Base-by-base conservation (phyloP, 2,797 vertebrate genomes). In the Onychomys arenicola region DNA sequence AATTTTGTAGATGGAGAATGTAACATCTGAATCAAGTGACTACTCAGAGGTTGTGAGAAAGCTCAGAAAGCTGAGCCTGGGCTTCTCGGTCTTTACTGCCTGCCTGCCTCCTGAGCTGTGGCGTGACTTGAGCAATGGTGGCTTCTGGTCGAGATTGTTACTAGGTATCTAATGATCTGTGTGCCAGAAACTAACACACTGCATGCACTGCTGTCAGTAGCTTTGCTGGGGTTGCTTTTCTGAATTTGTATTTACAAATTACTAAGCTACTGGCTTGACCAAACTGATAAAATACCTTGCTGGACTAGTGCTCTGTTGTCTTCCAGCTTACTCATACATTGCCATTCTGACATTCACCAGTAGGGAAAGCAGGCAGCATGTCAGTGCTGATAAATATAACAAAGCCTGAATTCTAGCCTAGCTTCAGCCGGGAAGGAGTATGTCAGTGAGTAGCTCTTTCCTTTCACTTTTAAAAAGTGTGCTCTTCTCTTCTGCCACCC, bases 351-450 rank as follows among this genome's bases (percentile, higher is more conserved):
- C 67, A 57, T n/a, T 86, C 40, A 77, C 46, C 37, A 32, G 2
- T 32, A 61, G 67, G 61, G 34, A 52, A 25, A 59, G 23, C 55
- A 69, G 76, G 43, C 12, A 89, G 49, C 17, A 49, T 55, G 69
- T 93, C 52, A 23, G 61, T 89, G 61, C 89, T 92, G 86, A 67
- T 91, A 76, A 88, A 84, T 23, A 7, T n/a, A 80, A 71, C 78
- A 91, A 90, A 90, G 55, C 76, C 43, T 71, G 57, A 10, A 10
- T 37, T 90, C 93, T 82, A 52, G 87, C 59, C 59, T 52, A 40
- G 49, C 40, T 84, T 86, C 55, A 80, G 32, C 49, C 65, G 75
- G 75, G 61, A 78, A 73, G 82, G 27, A 81, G 10, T 89, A 46
- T 27, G 52, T 57, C 19, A 49, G 63, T 78, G 49, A 90, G 19